Conservation (phyloP, 2,888 invertebrate species). For the Xanthorhoe spadicearia region DNA sequence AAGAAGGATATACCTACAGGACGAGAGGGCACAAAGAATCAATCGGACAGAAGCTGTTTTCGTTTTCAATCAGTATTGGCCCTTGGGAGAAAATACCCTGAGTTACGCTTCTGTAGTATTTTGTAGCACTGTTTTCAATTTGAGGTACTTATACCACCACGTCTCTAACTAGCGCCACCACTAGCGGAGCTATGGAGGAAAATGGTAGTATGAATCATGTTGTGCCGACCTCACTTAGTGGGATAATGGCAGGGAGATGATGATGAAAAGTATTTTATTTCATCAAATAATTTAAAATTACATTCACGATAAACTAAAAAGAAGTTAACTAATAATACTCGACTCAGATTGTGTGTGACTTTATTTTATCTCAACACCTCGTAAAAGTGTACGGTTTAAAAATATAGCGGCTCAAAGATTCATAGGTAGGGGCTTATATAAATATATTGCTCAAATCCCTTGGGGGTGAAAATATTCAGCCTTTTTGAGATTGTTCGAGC, state of each 20-base stretch:
- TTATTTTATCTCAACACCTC: constrained; percentile 66
- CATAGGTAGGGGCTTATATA: constrained; percentile 49
- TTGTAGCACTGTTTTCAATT: neutral
- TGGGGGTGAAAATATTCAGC: constrained; percentile 15
- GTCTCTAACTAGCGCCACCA: too few species aligned
- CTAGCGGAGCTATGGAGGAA: too few species aligned
- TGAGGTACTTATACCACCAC: constrained; percentile 5
- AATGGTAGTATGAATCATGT: too few species aligned
- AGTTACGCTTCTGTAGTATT: constrained; percentile 1
- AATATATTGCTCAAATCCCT: constrained; percentile 35
- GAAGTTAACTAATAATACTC: constrained; percentile 6
- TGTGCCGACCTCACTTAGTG: too few species aligned
- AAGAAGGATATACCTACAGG: constrained; percentile 68
- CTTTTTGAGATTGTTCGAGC: constrained; percentile 23
- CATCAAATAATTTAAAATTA: too few species aligned
- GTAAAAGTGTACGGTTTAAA: constrained; percentile 61
- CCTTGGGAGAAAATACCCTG: constrained; percentile 60
- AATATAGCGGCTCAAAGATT: constrained; percentile 54
- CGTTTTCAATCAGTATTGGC: constrained; percentile 80
- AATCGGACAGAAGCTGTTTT: constrained; percentile 80
- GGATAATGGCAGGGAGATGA: too few species aligned
- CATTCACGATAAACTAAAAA: too few species aligned
- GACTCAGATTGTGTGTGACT: constrained; percentile 65
- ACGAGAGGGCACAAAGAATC: constrained; percentile 70
- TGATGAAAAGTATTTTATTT: too few species aligned